These are phyloP conservation scores for Cydia fagiglandana DNA, from an alignment of 1,140 invertebrate genomes.

Conservation along the genomic window DNA sequence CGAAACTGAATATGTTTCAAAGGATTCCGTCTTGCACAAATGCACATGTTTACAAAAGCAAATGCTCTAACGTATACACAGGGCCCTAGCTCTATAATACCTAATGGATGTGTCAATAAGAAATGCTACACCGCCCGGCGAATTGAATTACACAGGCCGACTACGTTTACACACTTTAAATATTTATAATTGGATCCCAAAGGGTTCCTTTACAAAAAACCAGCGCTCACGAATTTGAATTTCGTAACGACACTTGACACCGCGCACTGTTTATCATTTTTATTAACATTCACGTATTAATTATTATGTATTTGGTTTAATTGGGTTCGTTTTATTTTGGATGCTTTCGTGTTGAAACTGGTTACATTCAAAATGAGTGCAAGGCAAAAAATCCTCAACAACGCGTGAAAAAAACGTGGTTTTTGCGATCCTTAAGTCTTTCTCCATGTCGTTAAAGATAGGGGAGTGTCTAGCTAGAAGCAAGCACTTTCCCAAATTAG, in stretches of 20 bases:
- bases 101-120: slow-evolving; percentile 67
- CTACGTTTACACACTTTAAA: slow-evolving; percentile 51
- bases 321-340: not conserved
- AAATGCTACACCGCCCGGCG: slow-evolving; percentile 50
- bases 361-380: not conserved
- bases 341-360: not conserved
- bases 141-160: slow-evolving; percentile 56
- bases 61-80: slow-evolving; percentile 12
- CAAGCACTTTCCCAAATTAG: slow-evolving; percentile 24
- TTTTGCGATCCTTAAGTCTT: slow-evolving; percentile 15
- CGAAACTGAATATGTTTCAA: not conserved
- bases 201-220: slow-evolving; percentile 43
- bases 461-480: slow-evolving; percentile 1
- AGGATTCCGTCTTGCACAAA: not conserved
- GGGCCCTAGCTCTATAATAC: slow-evolving; percentile 43
- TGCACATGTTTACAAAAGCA: not conserved
- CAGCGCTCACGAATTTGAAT: slow-evolving; percentile 21
- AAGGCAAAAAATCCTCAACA: slow-evolving; percentile 11
- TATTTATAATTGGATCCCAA: slow-evolving; percentile 61
- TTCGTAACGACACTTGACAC: slow-evolving; percentile 25
- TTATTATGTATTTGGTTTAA: slow-evolving; percentile 33
- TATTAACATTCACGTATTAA: slow-evolving; percentile 34
- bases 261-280: slow-evolving; percentile 36
- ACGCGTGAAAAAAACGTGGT: not conserved
- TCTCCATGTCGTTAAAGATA: slow-evolving; percentile 1